Base-by-base conservation (phyloP, 2,113 vertebrate genomes). In the Poeciliopsis prolifica region DNA sequence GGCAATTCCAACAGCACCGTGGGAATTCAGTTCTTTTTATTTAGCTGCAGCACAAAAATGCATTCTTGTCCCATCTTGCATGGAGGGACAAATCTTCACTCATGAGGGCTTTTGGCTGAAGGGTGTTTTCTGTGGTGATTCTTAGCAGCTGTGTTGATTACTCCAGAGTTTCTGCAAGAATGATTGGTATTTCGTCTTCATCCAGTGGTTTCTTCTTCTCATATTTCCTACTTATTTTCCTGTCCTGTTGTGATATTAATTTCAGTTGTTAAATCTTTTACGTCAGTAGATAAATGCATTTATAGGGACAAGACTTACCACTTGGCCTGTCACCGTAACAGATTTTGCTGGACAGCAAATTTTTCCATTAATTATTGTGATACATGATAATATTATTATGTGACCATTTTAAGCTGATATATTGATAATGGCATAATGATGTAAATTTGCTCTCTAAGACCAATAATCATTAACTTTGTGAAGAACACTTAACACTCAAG, bases 41-140 rank as follows among this genome's bases (percentile, higher is more conserved):
- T 72, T 29, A 44, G 35, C 77, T 58, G 64, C 84, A 54, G 85
- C 79, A 81, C 83, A 84, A 75, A 87, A 88, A 90, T 86, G 72
- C 83, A 86, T 76, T 91, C 81, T 81, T 83, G 80, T 72, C 75
- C 79, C n/a, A 4, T 48, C 83, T 85, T 92, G 86, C 85, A 84
- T 87, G 83, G 62, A 75, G 82, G 86, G 84, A 77, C 70, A 65
- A 28, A 14, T 71, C 75, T 70, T 63, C 37, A 64, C 60, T 80
- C 40, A 61, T 54, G 65, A 51, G 67, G 74, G 65, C 61, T 79
- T 37, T 54, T 48, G 71, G 68, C 28, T 73, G 74, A 74, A 26
- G 67, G 68, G 54, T 1, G 37, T n/a, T 79, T 77, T 86, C 68
- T 82, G 22, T 72, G 75, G 68, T 81, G 67, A 30, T 51, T 51